Evolutionary conservation across 2,113 vertebrate species (phyloP), one percentile per base, ranked within the genome.

Genomic region (Madoqua kirkii): DNA sequence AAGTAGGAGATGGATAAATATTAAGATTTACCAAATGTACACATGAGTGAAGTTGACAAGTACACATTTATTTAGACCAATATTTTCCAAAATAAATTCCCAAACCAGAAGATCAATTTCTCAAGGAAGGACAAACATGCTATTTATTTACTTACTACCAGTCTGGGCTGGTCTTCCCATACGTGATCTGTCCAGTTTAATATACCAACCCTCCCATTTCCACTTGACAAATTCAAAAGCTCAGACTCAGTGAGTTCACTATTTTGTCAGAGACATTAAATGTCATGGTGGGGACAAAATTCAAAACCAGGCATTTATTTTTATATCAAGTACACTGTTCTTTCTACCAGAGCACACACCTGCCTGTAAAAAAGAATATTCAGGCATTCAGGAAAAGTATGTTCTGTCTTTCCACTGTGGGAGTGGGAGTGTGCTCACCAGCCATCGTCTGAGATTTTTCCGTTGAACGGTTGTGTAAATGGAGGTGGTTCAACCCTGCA

Each of bases 71-170:
- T 76, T 62, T 33, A 60, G 36, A 71, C 23, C 60, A 29, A 43
- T n/a, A 40, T 43, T 92, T 87, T 89, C 60, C n/a, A 67, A 78
- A 93, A 81, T 14, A 23, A 25, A 50, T 83, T 89, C 60, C 71
- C 57, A 62, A 48, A 57, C 59, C 62, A 45, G 94, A 89, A 81
- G 82, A 76, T 21, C 48, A 43, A 25, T 36, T 60, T 86, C 93
- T 95, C 79, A 36, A 59, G 60, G 23, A 90, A 71, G 33, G 50
- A 43, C 52, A 31, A 48, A 52, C 55, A 31, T 9, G 25, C 14
- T 71, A 7, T 33, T 9, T 27, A 48, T 21, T 76, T 76, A 31
- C 31, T 82, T 83, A n/a, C 23, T 31, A 71, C 62, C 48, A 0
- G 5, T 29, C 55, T 25, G 33, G 50, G 45, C 59, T 16, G 4